Evolutionary conservation across 2,888 invertebrate genomes (phyloP).

Genomic region (Trachelus stipa): DNA sequence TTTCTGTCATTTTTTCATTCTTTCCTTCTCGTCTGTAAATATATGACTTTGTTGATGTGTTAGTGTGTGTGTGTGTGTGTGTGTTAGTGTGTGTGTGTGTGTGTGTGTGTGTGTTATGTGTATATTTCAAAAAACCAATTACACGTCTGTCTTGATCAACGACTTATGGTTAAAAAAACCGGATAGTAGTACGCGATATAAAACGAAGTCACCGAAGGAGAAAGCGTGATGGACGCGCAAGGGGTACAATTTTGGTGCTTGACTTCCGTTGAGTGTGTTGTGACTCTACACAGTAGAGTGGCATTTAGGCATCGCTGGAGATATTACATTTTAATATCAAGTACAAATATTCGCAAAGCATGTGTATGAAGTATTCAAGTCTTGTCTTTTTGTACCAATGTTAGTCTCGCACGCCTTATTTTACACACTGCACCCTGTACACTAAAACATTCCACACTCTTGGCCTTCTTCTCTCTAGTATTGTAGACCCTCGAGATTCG

Average conservation of each 20-base stretch:
- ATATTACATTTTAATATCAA: conserved; percentile 46
- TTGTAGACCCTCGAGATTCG: conserved; percentile 12
- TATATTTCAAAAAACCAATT: background rate
- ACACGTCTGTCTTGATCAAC: conserved; percentile 5
- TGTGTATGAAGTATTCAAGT: conserved; percentile 52
- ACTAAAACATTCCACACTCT: conserved; percentile 39
- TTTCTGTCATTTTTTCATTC: no score
- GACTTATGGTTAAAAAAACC: conserved; percentile 12
- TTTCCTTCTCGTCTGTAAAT: no score
- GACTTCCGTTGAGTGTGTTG: conserved; percentile 31
- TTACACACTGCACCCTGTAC: conserved; percentile 47
- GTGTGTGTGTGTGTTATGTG: no score
- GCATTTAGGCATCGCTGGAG: conserved; percentile 51
- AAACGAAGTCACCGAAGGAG: conserved; percentile 28
- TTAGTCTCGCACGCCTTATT: conserved; percentile 47
- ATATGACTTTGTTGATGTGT: no score
- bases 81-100: accelerated
- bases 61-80: no score
- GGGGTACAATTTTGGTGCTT: conserved; percentile 24
- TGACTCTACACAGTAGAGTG: conserved; percentile 57
- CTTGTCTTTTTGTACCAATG: conserved; percentile 52
- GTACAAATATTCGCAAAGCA: conserved; percentile 46
- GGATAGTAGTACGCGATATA: conserved; percentile 32
- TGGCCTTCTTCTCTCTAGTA: conserved; percentile 19
- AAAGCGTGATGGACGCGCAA: conserved; percentile 31